Conservation (phyloP, 1,140 invertebrate species). For the Melipona quadrifasciata region DNA sequence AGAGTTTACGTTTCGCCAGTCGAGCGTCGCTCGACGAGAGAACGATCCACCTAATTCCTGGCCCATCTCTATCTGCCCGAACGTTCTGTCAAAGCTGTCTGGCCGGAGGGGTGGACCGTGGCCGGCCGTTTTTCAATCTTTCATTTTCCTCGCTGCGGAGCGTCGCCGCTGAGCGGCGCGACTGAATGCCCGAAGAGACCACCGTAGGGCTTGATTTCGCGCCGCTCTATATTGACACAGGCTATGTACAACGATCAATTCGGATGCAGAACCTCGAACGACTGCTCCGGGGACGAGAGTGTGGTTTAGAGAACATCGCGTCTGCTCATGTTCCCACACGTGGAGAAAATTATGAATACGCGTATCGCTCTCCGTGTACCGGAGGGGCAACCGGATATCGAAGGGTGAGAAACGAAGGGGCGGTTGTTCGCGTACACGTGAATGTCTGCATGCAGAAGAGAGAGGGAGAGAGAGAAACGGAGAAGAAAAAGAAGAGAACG, state of each 20-base stretch:
- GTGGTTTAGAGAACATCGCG: not conserved
- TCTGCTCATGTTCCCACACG: not conserved
- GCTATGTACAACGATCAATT: constrained; percentile 31
- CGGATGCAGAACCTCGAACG: constrained; percentile 26
- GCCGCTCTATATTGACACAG: constrained; percentile 37
- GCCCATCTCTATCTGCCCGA: not conserved
- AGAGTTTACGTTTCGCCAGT: constrained; percentile 1
- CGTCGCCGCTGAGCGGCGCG: not conserved
- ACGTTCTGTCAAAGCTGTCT: not conserved
- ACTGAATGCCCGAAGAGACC: not conserved
- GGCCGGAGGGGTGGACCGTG: not conserved
- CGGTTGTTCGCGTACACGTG: not conserved
- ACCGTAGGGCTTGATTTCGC: constrained; percentile 21
- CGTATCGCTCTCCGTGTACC: not conserved
- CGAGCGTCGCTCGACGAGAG: not conserved
- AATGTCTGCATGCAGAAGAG: not conserved
- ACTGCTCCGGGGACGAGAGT: not conserved
- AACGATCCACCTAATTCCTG: constrained; percentile 16
- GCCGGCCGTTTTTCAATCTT: constrained; percentile 23
- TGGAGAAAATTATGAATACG: constrained; percentile 59
- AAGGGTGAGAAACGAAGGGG: too few relatives aligned
- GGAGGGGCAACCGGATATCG: not conserved
- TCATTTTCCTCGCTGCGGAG: constrained; percentile 14
- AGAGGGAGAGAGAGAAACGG: not conserved
- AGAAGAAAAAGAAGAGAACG: not conserved